Evolutionary conservation across 2,113 vertebrate species (phyloP), one percentile per base, ranked within the genome.

Genomic region (Arvicanthis niloticus): DNA sequence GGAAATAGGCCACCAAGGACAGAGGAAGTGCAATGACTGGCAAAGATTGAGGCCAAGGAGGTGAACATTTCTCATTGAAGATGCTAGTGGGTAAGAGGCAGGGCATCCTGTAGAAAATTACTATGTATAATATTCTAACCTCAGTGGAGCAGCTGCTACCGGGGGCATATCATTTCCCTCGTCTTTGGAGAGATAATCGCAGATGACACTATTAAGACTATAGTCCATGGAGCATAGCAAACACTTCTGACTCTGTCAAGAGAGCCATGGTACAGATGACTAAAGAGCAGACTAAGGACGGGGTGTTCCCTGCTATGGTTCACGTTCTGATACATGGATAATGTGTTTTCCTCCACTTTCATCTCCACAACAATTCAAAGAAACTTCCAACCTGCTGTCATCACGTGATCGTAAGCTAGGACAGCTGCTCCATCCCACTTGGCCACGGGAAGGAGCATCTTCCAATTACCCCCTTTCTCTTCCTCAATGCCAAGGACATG

Each of bases 341-440:
- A 31, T 91, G 93, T 86, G 21, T 42, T 75, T 62, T n/a, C 45
- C 34, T 24, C 24, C 53, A 13, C 60, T 95, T 90, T 85, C 10
- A 29, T 72, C 72, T 94, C 60, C 76, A 1, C 1, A 60, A 62
- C 26, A 31, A 87, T 51, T 53, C 9, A 60, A n/a, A 84, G 67
- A 70, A 26, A 31, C 26, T 93, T 65, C 26, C 13, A 65, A 15
- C 42, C 21, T 10, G 3, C 34, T 80, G 75, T 85, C 58, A 7
- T 53, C 87, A 92, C 13, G 72, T 82, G 45, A 48, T 75, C 37
- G 34, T 60, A 77, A 85, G 22, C 34, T 40, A 84, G 86, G 16
- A 26, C 7, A 3, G 1, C 29, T 7, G 11, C 70, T 7, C 15
- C 12, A 15, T 1, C 2, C 12, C 19, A 2, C 42, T 8, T 24